Evolutionary conservation across 2,113 vertebrate genomes (phyloP).

Genomic region (Amblyornis subalaris): DNA sequence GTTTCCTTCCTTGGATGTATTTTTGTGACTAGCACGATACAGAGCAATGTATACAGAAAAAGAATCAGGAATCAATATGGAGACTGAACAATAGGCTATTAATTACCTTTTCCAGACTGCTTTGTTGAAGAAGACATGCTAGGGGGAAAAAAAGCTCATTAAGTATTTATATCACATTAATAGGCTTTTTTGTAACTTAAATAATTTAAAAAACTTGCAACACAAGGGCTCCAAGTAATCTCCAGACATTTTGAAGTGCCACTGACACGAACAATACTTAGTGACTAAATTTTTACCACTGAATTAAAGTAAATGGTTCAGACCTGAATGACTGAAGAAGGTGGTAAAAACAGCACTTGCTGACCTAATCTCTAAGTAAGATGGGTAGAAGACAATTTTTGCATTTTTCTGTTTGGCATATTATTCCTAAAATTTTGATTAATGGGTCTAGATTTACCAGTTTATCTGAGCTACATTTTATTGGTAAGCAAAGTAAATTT

Average conservation of each 20-base stretch:
- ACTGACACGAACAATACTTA: neutral
- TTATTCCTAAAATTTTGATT: neutral
- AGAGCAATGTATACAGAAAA: neutral
- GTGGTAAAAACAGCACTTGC: neutral
- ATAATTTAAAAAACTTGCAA: neutral
- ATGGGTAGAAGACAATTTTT: neutral
- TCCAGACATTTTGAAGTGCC: neutral
- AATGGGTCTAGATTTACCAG: neutral
- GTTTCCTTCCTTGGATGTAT: neutral
- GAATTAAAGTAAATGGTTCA: neutral
- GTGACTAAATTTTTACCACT: neutral
- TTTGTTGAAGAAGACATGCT: conserved; percentile 46
- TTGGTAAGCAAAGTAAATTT: neutral
- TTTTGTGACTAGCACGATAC: neutral
- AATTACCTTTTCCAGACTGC: conserved; percentile 62
- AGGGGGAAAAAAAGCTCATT: neutral
- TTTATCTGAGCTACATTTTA: neutral
- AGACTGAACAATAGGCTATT: neutral
- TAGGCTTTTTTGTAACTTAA: neutral
- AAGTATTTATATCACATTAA: conserved; percentile 34
- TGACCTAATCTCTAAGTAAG: neutral
- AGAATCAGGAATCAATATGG: neutral
- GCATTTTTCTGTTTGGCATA: neutral
- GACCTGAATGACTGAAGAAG: neutral
- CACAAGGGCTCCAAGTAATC: neutral